These are phyloP conservation scores for Gari tellinella DNA, from an alignment of 2,888 invertebrate genomes.

Conservation along the genomic window DNA sequence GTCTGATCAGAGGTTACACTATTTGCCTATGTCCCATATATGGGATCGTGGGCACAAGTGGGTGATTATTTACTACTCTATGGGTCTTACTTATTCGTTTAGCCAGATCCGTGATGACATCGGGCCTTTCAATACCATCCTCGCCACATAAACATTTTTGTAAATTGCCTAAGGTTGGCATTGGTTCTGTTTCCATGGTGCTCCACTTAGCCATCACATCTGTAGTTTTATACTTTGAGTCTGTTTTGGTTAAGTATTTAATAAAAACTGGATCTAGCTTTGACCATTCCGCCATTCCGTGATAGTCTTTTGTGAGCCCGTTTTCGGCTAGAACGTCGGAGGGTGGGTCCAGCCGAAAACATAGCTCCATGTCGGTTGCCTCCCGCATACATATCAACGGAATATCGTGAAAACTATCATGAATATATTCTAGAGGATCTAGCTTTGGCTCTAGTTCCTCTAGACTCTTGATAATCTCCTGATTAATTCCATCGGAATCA, in stretches of 20 bases:
- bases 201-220: slow-evolving; percentile 49
- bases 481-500: too few species aligned
- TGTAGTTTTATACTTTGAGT: slow-evolving; percentile 22
- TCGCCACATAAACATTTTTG: slow-evolving; percentile 12
- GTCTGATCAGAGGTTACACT: too few species aligned
- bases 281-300: slow-evolving; percentile 37
- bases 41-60: too few species aligned
- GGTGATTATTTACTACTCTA: not conserved
- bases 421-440: slow-evolving; percentile 18
- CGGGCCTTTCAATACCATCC: slow-evolving; percentile 28
- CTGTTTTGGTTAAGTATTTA: slow-evolving; percentile 21
- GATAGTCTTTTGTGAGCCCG: slow-evolving; percentile 29
- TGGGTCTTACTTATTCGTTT: slow-evolving; percentile 33
- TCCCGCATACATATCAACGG: slow-evolving; percentile 27
- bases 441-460: not conserved
- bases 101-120: slow-evolving; percentile 36
- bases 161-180: slow-evolving; percentile 42
- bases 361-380: slow-evolving; percentile 22
- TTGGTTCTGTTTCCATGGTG: slow-evolving; percentile 14
- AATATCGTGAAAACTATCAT: slow-evolving; percentile 11
- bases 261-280: slow-evolving; percentile 29
- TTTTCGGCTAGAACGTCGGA: slow-evolving; percentile 8
- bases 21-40: too few species aligned
- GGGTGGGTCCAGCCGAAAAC: slow-evolving; percentile 26
- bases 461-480: not conserved